Evolutionary conservation across 2,113 vertebrate genomes (phyloP), one percentile per base, ranked within the genome.

Genomic region (Furnarius figulus): DNA sequence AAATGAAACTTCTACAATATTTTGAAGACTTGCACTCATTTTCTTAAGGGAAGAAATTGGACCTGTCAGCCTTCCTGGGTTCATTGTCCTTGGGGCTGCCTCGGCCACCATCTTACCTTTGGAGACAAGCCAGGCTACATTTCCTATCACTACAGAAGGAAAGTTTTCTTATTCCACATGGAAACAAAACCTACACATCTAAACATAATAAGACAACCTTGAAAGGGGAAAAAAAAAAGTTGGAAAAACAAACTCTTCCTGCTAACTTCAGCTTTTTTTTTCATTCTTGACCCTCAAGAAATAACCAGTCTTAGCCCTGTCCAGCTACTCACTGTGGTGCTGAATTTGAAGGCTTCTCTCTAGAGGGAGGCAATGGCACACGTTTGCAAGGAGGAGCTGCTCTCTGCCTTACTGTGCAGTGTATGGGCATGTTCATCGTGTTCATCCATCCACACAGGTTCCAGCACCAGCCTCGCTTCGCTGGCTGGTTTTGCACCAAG

Each of bases 291-390:
- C 13, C 17, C 44, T 21, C 10, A 15, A 63, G 9, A 25, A 47
- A 71, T 63, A 47, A 1, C 5, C 74, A 21, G 9, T 42, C 12
- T n/a, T 10, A 50, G 46, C 20, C 63, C 31, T 35, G 39, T 30
- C 39, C 50, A 12, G 68, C 49, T 66, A 58, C 42, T 33, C 8
- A 44, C 42, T 0, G 0, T 16, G 7, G 16, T 0, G 5, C 37
- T 30, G 58, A 9, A 8, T 40, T 53, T 20, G 28, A 31, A 49
- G n/a, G 35, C 28, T 63, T 24, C 74, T 95, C 86, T 11, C n/a
- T 56, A 30, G 53, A 65, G 61, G 49, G 33, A 89, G 50, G 72
- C n/a, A 23, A 13, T 12, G 33, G 28, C 47, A 14, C 17, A 13
- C 0, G 0, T 79, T 78, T 82, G 17, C 49, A 33, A 37, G 25